phyloP scores from a whole-genome alignment of 2,113 vertebrate species.

The Zosterops japonicus region DNA sequence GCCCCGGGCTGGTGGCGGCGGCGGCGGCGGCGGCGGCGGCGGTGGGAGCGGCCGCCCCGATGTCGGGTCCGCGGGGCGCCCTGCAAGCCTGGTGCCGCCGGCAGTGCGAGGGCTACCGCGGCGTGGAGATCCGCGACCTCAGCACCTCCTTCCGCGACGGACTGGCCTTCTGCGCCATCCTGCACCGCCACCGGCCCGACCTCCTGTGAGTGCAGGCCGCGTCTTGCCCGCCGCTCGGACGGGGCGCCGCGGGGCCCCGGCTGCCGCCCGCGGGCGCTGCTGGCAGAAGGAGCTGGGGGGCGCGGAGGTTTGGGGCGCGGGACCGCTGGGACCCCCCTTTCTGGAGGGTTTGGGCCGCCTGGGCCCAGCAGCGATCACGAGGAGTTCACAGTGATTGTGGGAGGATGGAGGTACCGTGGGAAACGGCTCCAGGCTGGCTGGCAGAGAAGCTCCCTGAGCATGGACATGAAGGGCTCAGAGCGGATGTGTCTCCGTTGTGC shows the following conservation, averaged over 20 bases:
- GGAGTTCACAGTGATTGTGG: neutral
- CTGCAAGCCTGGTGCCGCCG: constrained; percentile 92
- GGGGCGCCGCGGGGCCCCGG: neutral
- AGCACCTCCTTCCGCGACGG: constrained; percentile 92
- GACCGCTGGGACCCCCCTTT: neutral
- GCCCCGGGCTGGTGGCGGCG: neutral
- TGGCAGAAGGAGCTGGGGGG: neutral
- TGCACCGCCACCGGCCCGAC: constrained; percentile 91
- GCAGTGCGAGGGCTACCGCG: constrained; percentile 86
- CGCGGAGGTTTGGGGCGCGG: too few species aligned
- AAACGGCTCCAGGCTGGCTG: neutral
- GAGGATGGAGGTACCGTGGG: neutral
- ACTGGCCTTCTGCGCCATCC: constrained; percentile 94
- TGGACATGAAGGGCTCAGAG: neutral
- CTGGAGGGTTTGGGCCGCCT: neutral
- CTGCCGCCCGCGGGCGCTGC: neutral
- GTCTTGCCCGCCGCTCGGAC: neutral
- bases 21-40: neutral
- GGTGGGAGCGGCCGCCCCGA: neutral
- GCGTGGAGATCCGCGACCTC: constrained; percentile 90
- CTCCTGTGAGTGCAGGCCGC: constrained; percentile 85
- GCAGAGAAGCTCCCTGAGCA: neutral
- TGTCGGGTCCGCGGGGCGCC: constrained; percentile 86
- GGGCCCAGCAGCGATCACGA: neutral
- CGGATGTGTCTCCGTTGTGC: neutral